Evolutionary conservation across 2,797 vertebrate species (phyloP), one percentile per base, ranked within the genome.

Genomic region (Lepus townsendii): DNA sequence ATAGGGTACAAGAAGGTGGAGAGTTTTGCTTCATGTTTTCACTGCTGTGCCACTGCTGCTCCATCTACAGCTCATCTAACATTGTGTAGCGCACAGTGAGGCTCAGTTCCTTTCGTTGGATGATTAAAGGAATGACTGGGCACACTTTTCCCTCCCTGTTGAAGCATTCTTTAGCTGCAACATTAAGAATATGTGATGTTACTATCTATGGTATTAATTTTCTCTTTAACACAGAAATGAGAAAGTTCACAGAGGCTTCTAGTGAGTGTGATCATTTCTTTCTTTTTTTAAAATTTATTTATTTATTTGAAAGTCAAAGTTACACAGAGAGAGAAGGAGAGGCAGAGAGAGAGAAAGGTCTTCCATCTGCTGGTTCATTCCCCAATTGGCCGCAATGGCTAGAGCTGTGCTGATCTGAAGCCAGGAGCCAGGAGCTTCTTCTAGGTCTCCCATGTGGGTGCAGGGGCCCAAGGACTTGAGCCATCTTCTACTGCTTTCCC

Each of bases 201-300:
- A 78, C 32, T 93, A 1, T 52, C 22, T 65, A 3, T 80, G 24
- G 69, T 88, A 24, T 77, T 89, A 65, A 57, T 16, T 95, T 80
- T 84, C n/a, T 94, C 54, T 82, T 80, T 79, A 96, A 86, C 9
- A 69, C 4, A 73, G 77, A 94, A 82, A 73, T 83, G 26, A 50
- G 82, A 32, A 84, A 80, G 94, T 83, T 80, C 30, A 77, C 76
- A 78, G 68, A 76, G 22, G 8, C 1, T 75, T 14, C 50, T 69
- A 84, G 38, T 38, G n/a, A 95, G 30, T 27, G 24, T 71, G 10
- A 13, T 69, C 16, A 88, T 88, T 89, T 47, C 8, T 47, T 47
- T 47, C 8, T 9, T 47, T 47, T 42, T 47, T 47, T 47, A 9
- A 47, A 47, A 47, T 47, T 47, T 47, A 47, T 47, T 9, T 47